These are phyloP conservation scores for Holacanthus passer DNA, from an alignment of 2,113 vertebrate species.

Conservation along the genomic window DNA sequence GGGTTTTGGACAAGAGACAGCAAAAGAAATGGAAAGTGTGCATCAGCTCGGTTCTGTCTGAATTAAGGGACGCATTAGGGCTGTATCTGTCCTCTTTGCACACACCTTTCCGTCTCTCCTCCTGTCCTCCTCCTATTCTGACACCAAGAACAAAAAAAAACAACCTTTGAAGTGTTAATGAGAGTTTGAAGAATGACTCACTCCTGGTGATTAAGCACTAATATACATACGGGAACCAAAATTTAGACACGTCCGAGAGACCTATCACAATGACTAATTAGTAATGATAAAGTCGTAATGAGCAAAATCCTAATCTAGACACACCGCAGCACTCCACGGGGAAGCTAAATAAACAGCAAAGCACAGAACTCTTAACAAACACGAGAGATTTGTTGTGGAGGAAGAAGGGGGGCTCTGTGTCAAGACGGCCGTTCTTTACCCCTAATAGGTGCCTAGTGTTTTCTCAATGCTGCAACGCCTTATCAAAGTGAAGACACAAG, in stretches of 20 bases:
- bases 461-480: conserved; percentile 46
- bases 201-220: conserved; percentile 58
- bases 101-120: conserved; percentile 20
- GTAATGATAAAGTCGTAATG: conserved; percentile 61
- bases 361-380: conserved; percentile 39
- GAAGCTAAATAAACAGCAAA: conserved; percentile 47
- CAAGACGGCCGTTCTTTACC: conserved; percentile 1
- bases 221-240: conserved; percentile 44
- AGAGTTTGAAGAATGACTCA: conserved; percentile 70
- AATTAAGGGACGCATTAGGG: not conserved
- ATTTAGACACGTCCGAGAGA: conserved; percentile 47
- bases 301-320: conserved; percentile 59
- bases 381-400: conserved; percentile 24
- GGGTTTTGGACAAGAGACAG: not conserved
- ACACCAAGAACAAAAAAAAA: conserved; percentile 44
- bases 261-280: conserved; percentile 64
- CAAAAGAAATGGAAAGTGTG: conserved; percentile 6
- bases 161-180: conserved; percentile 66
- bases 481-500: conserved; percentile 67
- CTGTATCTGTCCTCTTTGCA: conserved; percentile 15
- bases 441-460: conserved; percentile 26
- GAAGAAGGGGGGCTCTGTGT: not conserved
- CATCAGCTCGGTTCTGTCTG: conserved; percentile 1
- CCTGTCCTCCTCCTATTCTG: conserved; percentile 23
- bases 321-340: conserved; percentile 18